Evolutionary conservation across 2,888 invertebrate species (phyloP).

Genomic region (Stenodema calcarata): DNA sequence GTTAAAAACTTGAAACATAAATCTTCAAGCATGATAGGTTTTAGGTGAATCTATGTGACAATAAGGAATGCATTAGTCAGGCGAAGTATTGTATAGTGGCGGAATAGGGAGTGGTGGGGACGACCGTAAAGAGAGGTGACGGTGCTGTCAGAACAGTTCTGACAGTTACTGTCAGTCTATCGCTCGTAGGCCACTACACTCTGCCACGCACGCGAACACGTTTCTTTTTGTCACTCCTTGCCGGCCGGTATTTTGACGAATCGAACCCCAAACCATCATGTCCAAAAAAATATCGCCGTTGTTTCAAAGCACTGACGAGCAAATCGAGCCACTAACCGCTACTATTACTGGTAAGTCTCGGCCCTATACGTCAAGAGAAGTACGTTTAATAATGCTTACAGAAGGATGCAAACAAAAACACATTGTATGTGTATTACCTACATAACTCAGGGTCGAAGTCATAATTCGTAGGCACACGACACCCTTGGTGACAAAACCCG

Average conservation of each 20-base stretch:
- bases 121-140: background rate
- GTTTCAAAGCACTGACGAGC: conserved; percentile 53
- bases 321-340: conserved; percentile 46
- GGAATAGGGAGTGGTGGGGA: background rate
- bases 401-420: too few relatives aligned
- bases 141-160: background rate
- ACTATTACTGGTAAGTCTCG: conserved; percentile 48
- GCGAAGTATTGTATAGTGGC: background rate
- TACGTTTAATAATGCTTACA: too few relatives aligned
- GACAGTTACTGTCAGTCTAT: conserved; percentile 7
- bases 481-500: too few relatives aligned
- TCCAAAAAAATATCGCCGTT: conserved; percentile 20
- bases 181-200: background rate
- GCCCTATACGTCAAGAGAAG: too few relatives aligned
- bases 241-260: background rate
- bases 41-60: too few relatives aligned
- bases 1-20: too few relatives aligned
- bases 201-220: background rate
- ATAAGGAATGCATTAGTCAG: too few relatives aligned
- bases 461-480: too few relatives aligned
- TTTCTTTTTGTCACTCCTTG: background rate
- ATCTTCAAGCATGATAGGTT: too few relatives aligned
- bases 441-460: too few relatives aligned
- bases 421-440: too few relatives aligned
- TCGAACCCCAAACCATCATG: background rate